These are phyloP conservation scores for Morone saxatilis DNA, from an alignment of 2,113 vertebrate species.

Conservation along the genomic window DNA sequence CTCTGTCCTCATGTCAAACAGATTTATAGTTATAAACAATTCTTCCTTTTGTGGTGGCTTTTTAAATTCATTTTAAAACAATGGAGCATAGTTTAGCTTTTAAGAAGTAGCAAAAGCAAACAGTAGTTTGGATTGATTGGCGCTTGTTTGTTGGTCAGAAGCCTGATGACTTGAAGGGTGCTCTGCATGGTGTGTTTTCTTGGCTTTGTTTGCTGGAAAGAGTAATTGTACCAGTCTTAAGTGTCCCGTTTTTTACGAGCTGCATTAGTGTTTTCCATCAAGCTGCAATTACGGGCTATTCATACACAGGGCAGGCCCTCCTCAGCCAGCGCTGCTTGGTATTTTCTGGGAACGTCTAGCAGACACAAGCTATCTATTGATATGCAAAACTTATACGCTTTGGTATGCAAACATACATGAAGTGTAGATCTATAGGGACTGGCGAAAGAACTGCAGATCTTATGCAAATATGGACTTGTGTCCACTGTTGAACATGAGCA, in stretches of 20 bases:
- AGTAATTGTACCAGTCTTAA: constrained; percentile 79
- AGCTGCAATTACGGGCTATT: constrained; percentile 79
- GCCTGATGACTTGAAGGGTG: constrained; percentile 61
- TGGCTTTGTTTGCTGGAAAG: constrained; percentile 78
- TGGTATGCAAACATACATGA: constrained; percentile 70
- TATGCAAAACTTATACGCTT: constrained; percentile 67
- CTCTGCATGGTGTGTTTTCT: constrained; percentile 57
- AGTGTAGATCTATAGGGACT: constrained; percentile 35
- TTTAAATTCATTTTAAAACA: constrained; percentile 32
- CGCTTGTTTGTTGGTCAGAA: constrained; percentile 71
- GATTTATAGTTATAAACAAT: constrained; percentile 37
- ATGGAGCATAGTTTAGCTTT: constrained; percentile 18
- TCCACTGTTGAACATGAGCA: constrained; percentile 5
- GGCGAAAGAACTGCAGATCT: constrained; percentile 14
- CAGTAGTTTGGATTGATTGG: constrained; percentile 59
- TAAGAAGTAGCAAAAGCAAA: constrained; percentile 51
- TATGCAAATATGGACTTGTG: constrained; percentile 51
- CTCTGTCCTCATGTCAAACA: constrained; percentile 14
- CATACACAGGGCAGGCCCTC: constrained; percentile 68
- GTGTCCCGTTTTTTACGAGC: constrained; percentile 78
- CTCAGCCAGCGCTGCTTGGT: constrained; percentile 44
- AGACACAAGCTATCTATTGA: constrained; percentile 59
- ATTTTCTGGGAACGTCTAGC: constrained; percentile 53
- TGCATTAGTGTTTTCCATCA: constrained; percentile 82
- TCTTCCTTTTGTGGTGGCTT: constrained; percentile 36